Conservation (phyloP, 1,140 invertebrate species). For the Trachymyrmex septentrionalis region DNA sequence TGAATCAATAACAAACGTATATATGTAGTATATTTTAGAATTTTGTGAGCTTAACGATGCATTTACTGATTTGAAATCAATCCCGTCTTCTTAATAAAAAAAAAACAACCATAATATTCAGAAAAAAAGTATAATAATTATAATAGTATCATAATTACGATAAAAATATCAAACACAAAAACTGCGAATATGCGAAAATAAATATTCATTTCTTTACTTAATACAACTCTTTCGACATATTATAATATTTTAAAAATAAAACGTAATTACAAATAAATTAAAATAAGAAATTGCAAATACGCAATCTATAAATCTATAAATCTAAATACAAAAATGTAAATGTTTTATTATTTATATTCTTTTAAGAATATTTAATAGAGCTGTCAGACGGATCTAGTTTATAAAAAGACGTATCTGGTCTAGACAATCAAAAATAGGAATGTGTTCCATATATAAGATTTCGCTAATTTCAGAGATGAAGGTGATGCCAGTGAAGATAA, state of each 20-base stretch:
- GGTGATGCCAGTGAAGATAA: not conserved
- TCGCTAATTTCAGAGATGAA: not conserved
- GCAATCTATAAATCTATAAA: not conserved
- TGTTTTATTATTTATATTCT: not conserved
- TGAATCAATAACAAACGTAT: not conserved
- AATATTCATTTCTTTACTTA: constrained; percentile 2
- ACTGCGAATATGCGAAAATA: not conserved
- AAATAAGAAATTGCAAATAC: not conserved
- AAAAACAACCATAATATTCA: not conserved
- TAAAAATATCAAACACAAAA: not conserved
- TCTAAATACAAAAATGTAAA: not conserved
- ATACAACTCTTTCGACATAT: not conserved
- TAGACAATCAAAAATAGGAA: not conserved
- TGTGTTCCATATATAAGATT: not conserved
- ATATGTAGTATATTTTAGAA: not conserved
- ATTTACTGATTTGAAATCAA: not conserved
- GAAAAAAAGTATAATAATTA: not conserved
- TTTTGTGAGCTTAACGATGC: not conserved
- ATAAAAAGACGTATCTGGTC: not conserved
- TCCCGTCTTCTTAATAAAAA: not conserved
- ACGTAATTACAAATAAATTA: constrained; percentile 17
- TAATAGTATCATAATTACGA: not conserved
- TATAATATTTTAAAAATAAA: not conserved
- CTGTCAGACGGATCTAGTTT: not conserved
- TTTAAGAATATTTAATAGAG: not conserved